Base-by-base conservation (phyloP, 2,797 vertebrate species). In the Toxotes lorentzi region DNA sequence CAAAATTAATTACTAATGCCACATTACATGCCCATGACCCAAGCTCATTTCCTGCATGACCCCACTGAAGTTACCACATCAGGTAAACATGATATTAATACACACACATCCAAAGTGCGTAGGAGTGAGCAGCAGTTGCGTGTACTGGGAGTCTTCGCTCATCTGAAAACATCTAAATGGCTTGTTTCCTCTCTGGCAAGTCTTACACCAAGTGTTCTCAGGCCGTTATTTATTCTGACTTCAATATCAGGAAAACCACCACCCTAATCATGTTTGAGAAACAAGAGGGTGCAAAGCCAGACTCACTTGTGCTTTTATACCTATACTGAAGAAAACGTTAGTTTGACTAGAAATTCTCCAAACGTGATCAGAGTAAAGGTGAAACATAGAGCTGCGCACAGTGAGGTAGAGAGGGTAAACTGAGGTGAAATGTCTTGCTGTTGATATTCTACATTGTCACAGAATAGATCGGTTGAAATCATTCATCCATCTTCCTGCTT, bases 181-280 rank as follows among this genome's bases (percentile, higher is more conserved):
- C 13, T 71, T 6, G 6, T 35, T 85, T 88, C 83, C 81, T 75
- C 70, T 77, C 27, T 45, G 77, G 72, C 71, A 78, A 78, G 2
- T 60, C 53, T 48, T 34, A 32, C 21, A 71, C 59, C 35, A 17
- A 30, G 8, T 8, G 60, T 61, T 74, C 68, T 34, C 67, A 66
- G 59, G 70, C 34, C 50, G 62, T 8, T 24, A 59, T 8, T 63
- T 40, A 24, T 43, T 61, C 38, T 30, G 51, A 76, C 27, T 70
- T 63, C 45, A 53, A 27, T 21, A 7, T 65, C 24, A 57, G 38
- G 82, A 64, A 84, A 82, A 77, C 81, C 79, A 78, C 77, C 75
- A 78, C 74, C 84, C 76, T 79, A 77, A 78, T 69, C 13, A 27
- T 17, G 68, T 48, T 45, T 24, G 53, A 41, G 27, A 81, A 79